Percentiles rank a stretch among this genome's conserved stretches.
Conservation (phyloP, 2,797 vertebrate species). For the Amniataba percoides region DNA sequence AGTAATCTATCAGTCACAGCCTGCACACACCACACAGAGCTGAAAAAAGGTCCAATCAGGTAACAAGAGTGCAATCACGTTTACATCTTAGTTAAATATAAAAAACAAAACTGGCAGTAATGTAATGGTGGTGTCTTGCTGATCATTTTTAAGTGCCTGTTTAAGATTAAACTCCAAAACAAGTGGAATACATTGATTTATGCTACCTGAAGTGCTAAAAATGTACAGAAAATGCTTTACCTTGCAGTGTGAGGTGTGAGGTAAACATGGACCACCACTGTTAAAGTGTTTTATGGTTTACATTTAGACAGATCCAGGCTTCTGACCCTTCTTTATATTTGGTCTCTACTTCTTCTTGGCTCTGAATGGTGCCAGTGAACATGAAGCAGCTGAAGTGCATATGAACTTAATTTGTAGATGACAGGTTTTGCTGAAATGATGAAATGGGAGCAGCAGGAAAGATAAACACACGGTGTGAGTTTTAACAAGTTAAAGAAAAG, state of each 20-base stretch:
- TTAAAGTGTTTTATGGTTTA: too few species aligned
- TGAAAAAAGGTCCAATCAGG: background rate
- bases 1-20: too few species aligned
- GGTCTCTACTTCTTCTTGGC: background rate
- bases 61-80: background rate
- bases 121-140: background rate
- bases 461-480: background rate
- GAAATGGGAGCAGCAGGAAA: slow-evolving; percentile 9
- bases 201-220: background rate
- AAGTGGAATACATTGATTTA: background rate
- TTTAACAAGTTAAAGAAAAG: slow-evolving; percentile 1
- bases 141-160: background rate
- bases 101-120: too few species aligned
- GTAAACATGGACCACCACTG: too few species aligned
- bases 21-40: background rate
- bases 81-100: background rate
- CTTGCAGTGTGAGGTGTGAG: background rate
- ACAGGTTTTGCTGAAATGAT: background rate
- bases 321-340: background rate
- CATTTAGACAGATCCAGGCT: too few species aligned
- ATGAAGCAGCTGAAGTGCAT: background rate
- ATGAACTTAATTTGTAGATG: background rate
- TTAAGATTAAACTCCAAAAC: background rate
- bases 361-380: background rate
- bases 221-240: background rate